Percentiles rank a stretch among this genome's conserved stretches.
phyloP scores from a whole-genome alignment of 2,113 vertebrate genomes.

The Noctilio leporinus region DNA sequence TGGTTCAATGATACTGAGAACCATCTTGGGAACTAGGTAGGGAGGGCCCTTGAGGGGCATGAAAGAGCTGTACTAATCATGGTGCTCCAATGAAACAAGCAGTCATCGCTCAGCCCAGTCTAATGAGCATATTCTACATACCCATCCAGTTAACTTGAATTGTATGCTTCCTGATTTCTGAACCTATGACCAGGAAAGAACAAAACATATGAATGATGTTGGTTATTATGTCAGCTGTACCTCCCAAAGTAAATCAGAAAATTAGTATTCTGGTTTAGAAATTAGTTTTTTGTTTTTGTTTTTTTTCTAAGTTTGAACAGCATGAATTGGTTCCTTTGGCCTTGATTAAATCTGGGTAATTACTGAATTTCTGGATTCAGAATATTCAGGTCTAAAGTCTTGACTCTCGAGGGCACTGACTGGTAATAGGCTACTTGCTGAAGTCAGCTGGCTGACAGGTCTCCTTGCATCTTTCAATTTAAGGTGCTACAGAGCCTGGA shows the following conservation, averaged over 20 bases:
- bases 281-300: too few relatives aligned
- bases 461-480: background rate
- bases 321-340: background rate
- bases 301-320: background rate
- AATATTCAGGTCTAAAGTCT: background rate
- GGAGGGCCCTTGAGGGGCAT: background rate
- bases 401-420: background rate
- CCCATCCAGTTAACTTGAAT: background rate
- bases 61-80: background rate
- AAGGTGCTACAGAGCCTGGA: background rate
- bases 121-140: background rate
- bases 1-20: background rate
- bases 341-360: background rate
- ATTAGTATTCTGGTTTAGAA: background rate
- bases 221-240: background rate
- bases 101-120: background rate
- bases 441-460: background rate
- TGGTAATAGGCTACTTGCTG: background rate
- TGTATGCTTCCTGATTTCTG: background rate
- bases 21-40: background rate
- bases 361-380: background rate
- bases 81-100: background rate
- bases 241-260: slow-evolving; percentile 1
- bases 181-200: background rate
- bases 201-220: background rate